These are phyloP conservation scores for Hydrolagus affinis DNA, from an alignment of 2,113 vertebrate species.

Conservation along the genomic window DNA sequence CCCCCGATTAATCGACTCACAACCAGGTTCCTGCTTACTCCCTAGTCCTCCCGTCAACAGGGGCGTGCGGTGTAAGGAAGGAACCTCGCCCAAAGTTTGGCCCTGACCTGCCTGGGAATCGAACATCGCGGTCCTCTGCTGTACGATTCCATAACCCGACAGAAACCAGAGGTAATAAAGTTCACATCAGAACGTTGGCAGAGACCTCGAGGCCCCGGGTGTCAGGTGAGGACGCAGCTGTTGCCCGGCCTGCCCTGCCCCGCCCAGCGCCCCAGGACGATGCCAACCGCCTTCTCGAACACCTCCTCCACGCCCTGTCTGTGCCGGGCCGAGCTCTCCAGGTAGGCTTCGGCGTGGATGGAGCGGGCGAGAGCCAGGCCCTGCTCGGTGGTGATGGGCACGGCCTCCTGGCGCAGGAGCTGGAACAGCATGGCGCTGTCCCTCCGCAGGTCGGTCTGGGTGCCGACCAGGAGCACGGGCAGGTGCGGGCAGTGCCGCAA, in stretches of 20 bases:
- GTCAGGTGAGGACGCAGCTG: conserved; percentile 8
- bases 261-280: neutral
- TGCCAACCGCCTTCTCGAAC: neutral
- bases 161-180: neutral
- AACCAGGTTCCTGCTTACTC: too few relatives aligned
- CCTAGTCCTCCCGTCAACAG: too few relatives aligned
- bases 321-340: neutral
- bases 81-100: too few relatives aligned
- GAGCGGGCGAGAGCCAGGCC: neutral
- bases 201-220: neutral
- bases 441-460: neutral
- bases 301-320: neutral
- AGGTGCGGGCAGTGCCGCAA: neutral
- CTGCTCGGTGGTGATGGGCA: conserved; percentile 1
- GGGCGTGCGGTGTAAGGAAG: too few relatives aligned
- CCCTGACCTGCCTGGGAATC: too few relatives aligned
- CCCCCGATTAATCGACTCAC: too few relatives aligned
- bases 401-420: neutral
- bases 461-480: conserved; percentile 6
- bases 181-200: neutral
- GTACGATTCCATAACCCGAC: too few relatives aligned
- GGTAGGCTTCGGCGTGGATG: neutral
- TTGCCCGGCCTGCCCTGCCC: neutral
- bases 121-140: too few relatives aligned
- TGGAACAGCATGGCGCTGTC: neutral